Evolutionary conservation across 2,113 vertebrate species (phyloP).

Genomic region (Datnioides undecimradiatus): DNA sequence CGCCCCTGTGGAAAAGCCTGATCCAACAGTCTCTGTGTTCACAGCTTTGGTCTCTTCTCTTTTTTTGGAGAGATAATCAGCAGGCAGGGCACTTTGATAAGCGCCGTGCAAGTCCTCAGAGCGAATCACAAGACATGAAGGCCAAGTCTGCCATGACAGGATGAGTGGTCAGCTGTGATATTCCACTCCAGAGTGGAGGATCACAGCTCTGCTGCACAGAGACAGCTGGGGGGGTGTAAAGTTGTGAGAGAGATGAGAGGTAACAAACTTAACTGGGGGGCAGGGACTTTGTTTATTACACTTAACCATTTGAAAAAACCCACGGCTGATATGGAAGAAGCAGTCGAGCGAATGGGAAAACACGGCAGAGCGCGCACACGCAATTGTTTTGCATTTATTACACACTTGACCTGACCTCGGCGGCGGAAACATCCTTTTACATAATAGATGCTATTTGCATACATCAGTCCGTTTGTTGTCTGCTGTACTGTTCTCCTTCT

Average conservation of each 20-base stretch:
- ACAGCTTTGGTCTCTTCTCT: slow-evolving; percentile 36
- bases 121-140: slow-evolving; percentile 43
- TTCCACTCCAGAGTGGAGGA: slow-evolving; percentile 16
- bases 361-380: neutral
- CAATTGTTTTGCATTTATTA: slow-evolving; percentile 34
- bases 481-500: slow-evolving; percentile 7
- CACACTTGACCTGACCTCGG: slow-evolving; percentile 41
- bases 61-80: slow-evolving; percentile 61
- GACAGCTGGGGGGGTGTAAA: neutral
- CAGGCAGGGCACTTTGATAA: slow-evolving; percentile 54
- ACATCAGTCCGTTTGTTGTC: neutral
- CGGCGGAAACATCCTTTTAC: slow-evolving; percentile 23
- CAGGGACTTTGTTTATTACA: slow-evolving; percentile 5
- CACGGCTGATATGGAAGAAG: neutral
- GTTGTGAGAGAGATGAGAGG: neutral
- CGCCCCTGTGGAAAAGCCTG: slow-evolving; percentile 14
- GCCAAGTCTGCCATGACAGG: slow-evolving; percentile 21
- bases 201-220: slow-evolving; percentile 24
- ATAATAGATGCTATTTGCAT: slow-evolving; percentile 53
- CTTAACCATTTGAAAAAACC: slow-evolving; percentile 32
- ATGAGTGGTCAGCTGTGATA: slow-evolving; percentile 54
- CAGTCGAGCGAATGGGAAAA: slow-evolving; percentile 13
- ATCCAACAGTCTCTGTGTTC: slow-evolving; percentile 41
- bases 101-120: slow-evolving; percentile 35
- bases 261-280: neutral